A percentile compares a stretch with the other conserved stretches of the same genome.
Conservation (phyloP, 23 tunicate species). For the Ascidia mentula region DNA sequence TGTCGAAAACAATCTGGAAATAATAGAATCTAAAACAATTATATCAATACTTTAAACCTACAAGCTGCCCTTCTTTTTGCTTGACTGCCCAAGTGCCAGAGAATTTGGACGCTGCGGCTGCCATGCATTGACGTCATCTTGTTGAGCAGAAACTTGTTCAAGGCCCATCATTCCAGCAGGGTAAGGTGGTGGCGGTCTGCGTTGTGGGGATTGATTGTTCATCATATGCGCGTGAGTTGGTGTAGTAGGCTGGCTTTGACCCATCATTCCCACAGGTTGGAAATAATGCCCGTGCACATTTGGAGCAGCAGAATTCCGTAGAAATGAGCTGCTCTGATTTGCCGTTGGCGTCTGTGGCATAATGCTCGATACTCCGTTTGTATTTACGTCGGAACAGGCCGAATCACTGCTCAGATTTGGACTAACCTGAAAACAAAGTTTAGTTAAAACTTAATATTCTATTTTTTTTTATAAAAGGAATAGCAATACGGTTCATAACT, state of each 20-base stretch:
- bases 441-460: no score
- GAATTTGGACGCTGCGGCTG: slow-evolving; percentile 71
- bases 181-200: slow-evolving; percentile 62
- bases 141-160: background rate
- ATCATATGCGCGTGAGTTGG: slow-evolving; percentile 11
- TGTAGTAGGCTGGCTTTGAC: background rate
- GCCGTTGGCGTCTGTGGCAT: slow-evolving; percentile 21
- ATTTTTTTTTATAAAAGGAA: no score
- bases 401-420: slow-evolving; percentile 10
- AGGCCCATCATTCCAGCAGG: slow-evolving; percentile 15
- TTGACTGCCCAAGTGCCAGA: slow-evolving; percentile 59
- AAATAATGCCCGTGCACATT: slow-evolving; percentile 4
- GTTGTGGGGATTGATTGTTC: slow-evolving; percentile 28
- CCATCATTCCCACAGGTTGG: slow-evolving; percentile 5
- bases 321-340: background rate
- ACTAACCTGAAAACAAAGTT: background rate
- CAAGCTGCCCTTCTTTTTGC: slow-evolving; percentile 36
- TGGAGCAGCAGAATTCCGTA: background rate
- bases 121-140: slow-evolving; percentile 14
- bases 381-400: background rate
- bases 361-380: background rate
- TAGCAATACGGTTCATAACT: no score
- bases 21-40: background rate
- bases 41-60: background rate
- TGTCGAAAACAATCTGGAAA: background rate